Evolutionary conservation across 2,888 invertebrate genomes (phyloP).

Genomic region (Diabrotica balteata): DNA sequence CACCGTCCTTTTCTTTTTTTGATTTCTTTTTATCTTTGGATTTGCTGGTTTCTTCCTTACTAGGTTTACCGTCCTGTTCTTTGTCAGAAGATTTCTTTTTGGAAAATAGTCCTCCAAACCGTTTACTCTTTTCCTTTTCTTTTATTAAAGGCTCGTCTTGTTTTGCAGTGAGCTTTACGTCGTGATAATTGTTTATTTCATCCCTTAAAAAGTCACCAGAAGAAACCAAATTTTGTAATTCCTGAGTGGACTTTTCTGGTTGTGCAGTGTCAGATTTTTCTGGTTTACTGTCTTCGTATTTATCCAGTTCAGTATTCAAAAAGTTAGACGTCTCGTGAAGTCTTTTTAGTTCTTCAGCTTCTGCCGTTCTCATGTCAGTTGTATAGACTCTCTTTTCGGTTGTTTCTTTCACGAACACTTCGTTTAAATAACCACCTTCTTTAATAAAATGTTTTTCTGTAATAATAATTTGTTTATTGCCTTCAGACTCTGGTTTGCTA

Average conservation of each 20-base stretch:
- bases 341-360: constrained; percentile 19
- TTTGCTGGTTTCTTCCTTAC: constrained; percentile 28
- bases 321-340: constrained; percentile 42
- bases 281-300: constrained; percentile 34
- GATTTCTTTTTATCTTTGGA: constrained; percentile 36
- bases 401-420: constrained; percentile 24
- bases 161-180: constrained; percentile 33
- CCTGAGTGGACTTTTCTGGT: constrained; percentile 33
- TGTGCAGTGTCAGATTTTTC: constrained; percentile 13
- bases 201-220: constrained; percentile 46
- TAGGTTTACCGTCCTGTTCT: constrained; percentile 33
- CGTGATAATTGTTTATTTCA: constrained; percentile 45
- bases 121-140: constrained; percentile 29
- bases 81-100: constrained; percentile 47
- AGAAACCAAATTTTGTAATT: constrained; percentile 38
- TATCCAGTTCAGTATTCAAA: constrained; percentile 39
- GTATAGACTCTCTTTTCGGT: constrained; percentile 3
- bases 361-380: background rate
- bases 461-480: constrained; percentile 25
- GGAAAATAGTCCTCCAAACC: constrained; percentile 47
- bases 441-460: constrained; percentile 34
- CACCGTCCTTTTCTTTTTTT: constrained; percentile 19
- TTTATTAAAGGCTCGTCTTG: constrained; percentile 18
- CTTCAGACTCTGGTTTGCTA: constrained; percentile 5
- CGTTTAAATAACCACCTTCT: constrained; percentile 32